Conservation (phyloP, 2,113 vertebrate genomes). For the Rhadina sibilatrix region DNA sequence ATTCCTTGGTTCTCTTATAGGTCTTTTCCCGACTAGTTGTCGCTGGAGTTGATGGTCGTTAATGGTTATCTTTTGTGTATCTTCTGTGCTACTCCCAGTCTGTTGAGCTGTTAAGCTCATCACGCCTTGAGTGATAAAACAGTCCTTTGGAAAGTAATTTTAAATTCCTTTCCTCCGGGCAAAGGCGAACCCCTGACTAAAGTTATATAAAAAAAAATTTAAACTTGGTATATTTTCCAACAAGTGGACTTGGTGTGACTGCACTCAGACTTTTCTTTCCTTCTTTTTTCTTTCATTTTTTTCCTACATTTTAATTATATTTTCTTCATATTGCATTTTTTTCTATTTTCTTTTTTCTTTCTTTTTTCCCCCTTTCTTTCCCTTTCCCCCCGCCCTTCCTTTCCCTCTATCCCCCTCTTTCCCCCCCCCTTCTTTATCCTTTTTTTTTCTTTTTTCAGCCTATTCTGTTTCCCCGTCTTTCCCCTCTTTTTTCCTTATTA, state of each 20-base stretch:
- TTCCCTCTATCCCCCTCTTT: accelerated
- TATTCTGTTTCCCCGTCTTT: accelerated
- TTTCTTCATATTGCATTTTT: background rate
- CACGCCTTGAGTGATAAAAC: background rate
- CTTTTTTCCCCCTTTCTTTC: background rate
- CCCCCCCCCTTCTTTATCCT: accelerated
- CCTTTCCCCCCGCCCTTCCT: accelerated
- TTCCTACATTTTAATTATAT: no score
- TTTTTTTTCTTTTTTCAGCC: accelerated
- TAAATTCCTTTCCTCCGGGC: background rate
- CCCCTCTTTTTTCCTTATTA: accelerated
- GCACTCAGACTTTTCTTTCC: no score
- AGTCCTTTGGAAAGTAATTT: background rate
- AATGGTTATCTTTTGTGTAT: background rate
- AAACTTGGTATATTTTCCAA: background rate
- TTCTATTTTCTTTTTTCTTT: no score
- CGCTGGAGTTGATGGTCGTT: background rate
- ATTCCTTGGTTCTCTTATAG: background rate
- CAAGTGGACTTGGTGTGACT: background rate
- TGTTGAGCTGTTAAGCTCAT: background rate
- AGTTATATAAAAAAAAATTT: background rate
- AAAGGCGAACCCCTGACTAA: background rate
- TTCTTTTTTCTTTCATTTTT: no score
- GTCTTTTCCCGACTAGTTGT: background rate
- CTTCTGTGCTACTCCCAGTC: background rate